Base-by-base conservation (phyloP, 2,888 invertebrate species). In the Allygus modestus region DNA sequence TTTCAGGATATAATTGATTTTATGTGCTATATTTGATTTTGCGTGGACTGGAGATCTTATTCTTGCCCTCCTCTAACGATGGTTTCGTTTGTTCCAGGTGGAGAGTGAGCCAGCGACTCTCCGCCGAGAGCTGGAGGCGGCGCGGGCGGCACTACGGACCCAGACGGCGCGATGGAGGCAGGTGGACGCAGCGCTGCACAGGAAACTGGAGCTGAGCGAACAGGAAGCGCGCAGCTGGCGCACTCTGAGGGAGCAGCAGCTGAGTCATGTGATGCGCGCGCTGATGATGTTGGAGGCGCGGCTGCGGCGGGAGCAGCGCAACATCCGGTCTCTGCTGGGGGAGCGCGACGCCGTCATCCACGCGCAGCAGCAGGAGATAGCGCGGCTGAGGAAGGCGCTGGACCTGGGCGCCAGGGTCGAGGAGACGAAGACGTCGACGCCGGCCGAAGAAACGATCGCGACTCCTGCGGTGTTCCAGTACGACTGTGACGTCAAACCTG, bases 301-400 rank as follows among this genome's bases (percentile, higher is more conserved):
- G 11, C 91, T 96, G 31, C 93, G 93, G 75, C 93, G 94, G 89
- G 96, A 96, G 89, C 95, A 96, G 89, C 94, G 94, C 88, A 93
- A 93, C 88, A 95, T 96, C 87, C 92, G 93, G 85, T 92, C 93
- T 84, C 92, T 94, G 79, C 91, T 96, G 23, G 92, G 92, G 85
- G 94, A 95, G 89, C 95, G 95, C 89, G 95, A 96, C 89, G 93
- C 93, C 88, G 92, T 95, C 73, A 95, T 95, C 85, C 93, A 93
- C 88, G 92, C 93, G 84, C 96, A 95, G 89, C 93, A 93, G 88
- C 92, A 93, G 86, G 94, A 95, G 90, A 94, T 96, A 86, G 91
- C 92, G 12, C 93, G 93, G 89, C 91, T 95, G 37, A 92, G 90
- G 43, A 92, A 90, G 58, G 84, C 82, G 58, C 26, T 86, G 37